Conservation (phyloP, 2,113 vertebrate species). For the Tupaia tana region DNA sequence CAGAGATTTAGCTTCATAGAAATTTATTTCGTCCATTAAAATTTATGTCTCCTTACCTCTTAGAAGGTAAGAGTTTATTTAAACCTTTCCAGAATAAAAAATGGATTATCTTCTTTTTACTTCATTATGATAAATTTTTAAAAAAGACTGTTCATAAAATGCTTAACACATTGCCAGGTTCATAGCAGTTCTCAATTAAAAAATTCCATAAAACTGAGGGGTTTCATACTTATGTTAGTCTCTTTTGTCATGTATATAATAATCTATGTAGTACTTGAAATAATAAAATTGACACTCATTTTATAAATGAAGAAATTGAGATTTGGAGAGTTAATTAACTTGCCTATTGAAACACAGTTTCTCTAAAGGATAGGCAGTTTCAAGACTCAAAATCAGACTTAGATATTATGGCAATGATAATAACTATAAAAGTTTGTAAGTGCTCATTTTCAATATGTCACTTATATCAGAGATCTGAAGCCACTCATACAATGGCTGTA, state of each 20-base stretch:
- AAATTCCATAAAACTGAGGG: not conserved
- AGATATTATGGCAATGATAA: not conserved
- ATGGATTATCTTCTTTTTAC: not conserved
- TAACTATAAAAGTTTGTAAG: not conserved
- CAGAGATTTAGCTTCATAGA: not conserved
- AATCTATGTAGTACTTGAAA: not conserved
- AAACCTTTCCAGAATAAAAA: not conserved
- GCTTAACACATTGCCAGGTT: not conserved
- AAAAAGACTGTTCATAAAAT: not conserved
- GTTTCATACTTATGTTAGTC: not conserved
- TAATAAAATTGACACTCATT: not conserved
- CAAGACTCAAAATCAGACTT: not conserved
- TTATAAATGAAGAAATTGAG: not conserved
- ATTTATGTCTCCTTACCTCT: not conserved
- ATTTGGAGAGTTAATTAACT: not conserved
- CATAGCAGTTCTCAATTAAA: not conserved
- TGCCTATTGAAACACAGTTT: not conserved
- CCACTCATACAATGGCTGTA: not conserved
- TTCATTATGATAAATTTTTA: not conserved
- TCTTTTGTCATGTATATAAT: not conserved
- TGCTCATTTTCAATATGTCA: not conserved
- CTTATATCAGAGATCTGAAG: not conserved
- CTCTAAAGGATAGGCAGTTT: not conserved
- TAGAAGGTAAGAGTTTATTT: not conserved
- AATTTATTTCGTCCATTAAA: not conserved